Evolutionary conservation across 2,113 vertebrate genomes (phyloP).

Genomic region (Oceanodroma tethys): DNA sequence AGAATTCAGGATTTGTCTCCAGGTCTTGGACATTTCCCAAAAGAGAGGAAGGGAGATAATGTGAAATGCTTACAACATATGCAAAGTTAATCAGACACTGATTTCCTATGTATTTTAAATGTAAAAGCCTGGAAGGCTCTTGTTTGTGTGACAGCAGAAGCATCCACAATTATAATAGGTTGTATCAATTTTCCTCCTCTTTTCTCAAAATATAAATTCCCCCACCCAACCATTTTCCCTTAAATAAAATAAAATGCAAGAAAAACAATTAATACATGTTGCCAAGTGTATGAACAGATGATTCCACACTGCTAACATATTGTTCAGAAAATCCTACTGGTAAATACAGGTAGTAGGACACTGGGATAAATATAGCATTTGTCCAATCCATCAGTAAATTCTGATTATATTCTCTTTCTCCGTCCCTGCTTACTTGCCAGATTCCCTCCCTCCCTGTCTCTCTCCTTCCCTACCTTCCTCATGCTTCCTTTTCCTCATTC

Average conservation of each 20-base stretch:
- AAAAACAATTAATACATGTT: background rate
- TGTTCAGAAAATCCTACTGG: background rate
- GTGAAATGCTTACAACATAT: background rate
- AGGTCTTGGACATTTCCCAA: background rate
- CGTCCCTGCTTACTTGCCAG: background rate
- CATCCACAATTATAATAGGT: background rate
- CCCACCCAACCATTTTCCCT: background rate
- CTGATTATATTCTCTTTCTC: background rate
- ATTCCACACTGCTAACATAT: background rate
- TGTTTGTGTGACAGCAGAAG: background rate
- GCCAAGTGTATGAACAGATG: background rate
- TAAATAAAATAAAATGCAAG: background rate
- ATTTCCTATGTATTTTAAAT: background rate
- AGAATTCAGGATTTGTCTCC: background rate
- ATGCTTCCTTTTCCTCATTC: background rate
- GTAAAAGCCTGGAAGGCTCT: background rate
- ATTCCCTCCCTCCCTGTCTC: background rate
- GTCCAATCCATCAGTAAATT: background rate
- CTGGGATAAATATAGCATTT: background rate
- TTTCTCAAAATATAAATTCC: background rate
- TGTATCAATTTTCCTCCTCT: background rate
- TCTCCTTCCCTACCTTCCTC: background rate
- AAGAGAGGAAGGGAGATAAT: background rate
- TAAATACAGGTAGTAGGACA: background rate
- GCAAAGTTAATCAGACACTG: background rate